Evolutionary conservation across 2,888 invertebrate species (phyloP).

Genomic region (Ophioninae sp.): DNA sequence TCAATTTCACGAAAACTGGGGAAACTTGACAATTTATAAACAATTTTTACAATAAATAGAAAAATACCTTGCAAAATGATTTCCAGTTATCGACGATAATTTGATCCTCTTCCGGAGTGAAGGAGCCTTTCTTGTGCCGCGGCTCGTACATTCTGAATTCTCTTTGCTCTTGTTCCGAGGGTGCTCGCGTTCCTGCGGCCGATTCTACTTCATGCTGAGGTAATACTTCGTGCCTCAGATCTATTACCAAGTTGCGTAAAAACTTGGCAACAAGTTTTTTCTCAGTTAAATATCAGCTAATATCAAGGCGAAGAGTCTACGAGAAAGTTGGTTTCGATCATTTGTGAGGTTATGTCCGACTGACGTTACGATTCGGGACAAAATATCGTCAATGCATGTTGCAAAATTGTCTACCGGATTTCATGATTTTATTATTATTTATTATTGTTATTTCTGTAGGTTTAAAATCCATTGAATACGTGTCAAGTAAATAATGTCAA

Average conservation of each 20-base stretch:
- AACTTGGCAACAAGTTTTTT: constrained; percentile 53
- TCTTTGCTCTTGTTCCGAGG: constrained; percentile 60
- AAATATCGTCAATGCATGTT: too few species aligned
- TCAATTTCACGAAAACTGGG: too few species aligned
- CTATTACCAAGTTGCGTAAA: constrained; percentile 58
- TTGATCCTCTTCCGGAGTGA: constrained; percentile 66
- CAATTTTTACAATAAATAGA: background rate
- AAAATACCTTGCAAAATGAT: constrained; percentile 70
- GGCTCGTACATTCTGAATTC: constrained; percentile 58
- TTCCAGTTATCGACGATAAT: constrained; percentile 70
- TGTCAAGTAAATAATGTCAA: background rate
- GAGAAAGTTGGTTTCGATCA: background rate
- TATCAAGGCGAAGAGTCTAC: background rate
- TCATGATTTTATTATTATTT: too few species aligned
- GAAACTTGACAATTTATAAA: background rate
- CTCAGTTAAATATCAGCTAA: background rate
- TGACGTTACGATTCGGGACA: too few species aligned
- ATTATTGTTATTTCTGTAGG: too few species aligned
- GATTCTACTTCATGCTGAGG: constrained; percentile 71
- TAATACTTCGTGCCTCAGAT: constrained; percentile 64
- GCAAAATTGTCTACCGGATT: too few species aligned
- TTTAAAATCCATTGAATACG: background rate
- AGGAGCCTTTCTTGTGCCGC: constrained; percentile 66
- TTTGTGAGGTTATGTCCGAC: background rate
- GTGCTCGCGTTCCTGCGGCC: constrained; percentile 67